These are phyloP conservation scores for Neofelis nebulosa DNA, from an alignment of 2,113 vertebrate genomes.

Conservation along the genomic window DNA sequence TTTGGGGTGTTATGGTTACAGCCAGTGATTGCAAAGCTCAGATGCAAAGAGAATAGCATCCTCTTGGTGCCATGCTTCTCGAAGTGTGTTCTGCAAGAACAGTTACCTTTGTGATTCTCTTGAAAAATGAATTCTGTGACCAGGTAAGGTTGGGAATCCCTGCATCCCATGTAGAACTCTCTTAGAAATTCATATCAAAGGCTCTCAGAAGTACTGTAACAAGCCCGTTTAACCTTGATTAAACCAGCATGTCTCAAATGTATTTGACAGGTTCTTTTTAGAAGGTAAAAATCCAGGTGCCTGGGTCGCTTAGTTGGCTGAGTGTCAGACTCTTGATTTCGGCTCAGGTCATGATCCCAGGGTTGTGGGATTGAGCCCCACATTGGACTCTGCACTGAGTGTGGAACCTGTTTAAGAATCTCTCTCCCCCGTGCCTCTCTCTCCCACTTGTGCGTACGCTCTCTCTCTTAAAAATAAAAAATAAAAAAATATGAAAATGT, in stretches of 20 bases:
- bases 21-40: neutral
- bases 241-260: conserved; percentile 2
- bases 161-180: neutral
- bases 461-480: too few relatives aligned
- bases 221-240: neutral
- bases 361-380: too few relatives aligned
- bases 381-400: too few relatives aligned
- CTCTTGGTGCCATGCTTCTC: neutral
- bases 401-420: too few relatives aligned
- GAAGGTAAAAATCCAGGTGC: neutral
- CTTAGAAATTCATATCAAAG: neutral
- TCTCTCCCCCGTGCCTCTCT: too few relatives aligned
- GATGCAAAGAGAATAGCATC: neutral
- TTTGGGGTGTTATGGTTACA: neutral
- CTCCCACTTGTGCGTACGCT: too few relatives aligned
- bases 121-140: conserved; percentile 35
- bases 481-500: neutral
- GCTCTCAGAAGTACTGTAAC: neutral
- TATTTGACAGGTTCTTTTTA: conserved; percentile 5
- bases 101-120: neutral
- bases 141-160: conserved; percentile 21
- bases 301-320: too few relatives aligned
- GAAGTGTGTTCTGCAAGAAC: neutral
- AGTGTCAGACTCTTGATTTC: too few relatives aligned
- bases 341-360: too few relatives aligned